Evolutionary conservation across 2,797 vertebrate genomes (phyloP), one percentile per base, ranked within the genome.

Genomic region (Bryconaethiops microstoma): DNA sequence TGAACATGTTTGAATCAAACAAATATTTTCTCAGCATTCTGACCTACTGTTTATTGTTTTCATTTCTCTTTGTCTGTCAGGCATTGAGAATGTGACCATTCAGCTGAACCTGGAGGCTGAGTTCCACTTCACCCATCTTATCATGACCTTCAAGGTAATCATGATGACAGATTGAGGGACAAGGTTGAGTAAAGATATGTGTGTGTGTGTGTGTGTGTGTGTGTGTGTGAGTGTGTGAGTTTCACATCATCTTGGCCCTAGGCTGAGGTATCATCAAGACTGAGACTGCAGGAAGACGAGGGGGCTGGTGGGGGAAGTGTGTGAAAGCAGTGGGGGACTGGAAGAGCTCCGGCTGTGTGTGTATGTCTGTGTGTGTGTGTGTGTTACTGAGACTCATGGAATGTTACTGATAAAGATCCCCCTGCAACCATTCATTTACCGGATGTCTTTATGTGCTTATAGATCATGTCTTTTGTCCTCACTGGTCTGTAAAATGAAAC

Each of bases 121-220:
- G 92, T 99, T 99, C 92, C 98, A 99, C 90, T 99, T 99, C 88
- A 99, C 98, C 86, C 98, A 99, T 91, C 96, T 99, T 90, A 99
- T 99, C 88, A 99, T 99, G 98, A 99, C 98, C 62, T 99, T 99
- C 90, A 99, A 97, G 95, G 98, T 99, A 93, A 93, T 91, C 77
- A 74, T 82, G 72, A 62, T 82, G 65, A 50, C 52, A 80, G 45
- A 50, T 21, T 78, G 69, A 42, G 21, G 25, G 62, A 64, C 35
- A 57, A 67, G 29, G 80, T 75, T 65, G 40, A 40, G 29, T 74
- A 68, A 19, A 75, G 59, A 69, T 5, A 54, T 25, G 39, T 25
- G 39, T 29, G 76, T 55, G 54, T 52, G 40, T 68, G 40, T 62
- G 23, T 75, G 52, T 52, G 48, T 54, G 64, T 68, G 63, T 25